Evolutionary conservation across 2,888 invertebrate genomes (phyloP).

Genomic region (Acrocyrtus sp.): DNA sequence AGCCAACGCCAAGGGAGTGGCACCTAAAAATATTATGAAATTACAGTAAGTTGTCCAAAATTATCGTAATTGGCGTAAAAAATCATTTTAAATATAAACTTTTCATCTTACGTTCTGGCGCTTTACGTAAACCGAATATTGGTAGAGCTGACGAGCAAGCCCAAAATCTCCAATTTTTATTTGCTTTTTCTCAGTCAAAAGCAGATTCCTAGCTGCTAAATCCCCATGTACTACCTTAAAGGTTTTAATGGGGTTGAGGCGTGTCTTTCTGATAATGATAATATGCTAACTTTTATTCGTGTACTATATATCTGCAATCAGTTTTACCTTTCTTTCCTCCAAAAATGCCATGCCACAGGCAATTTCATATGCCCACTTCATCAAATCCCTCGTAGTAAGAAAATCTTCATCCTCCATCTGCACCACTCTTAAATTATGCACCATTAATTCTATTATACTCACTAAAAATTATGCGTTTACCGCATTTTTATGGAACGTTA

Average conservation of each 20-base stretch:
- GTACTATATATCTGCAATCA: neutral
- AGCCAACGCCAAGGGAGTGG: conserved; percentile 50
- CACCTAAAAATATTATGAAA: conserved; percentile 14
- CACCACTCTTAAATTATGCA: neutral
- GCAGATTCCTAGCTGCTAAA: conserved; percentile 43
- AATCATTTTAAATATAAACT: neutral
- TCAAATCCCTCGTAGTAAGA: conserved; percentile 33
- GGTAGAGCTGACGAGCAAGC: conserved; percentile 48
- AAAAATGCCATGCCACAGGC: conserved; percentile 44
- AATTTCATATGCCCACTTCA: conserved; percentile 36
- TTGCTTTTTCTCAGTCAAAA: conserved; percentile 24
- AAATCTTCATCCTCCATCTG: neutral
- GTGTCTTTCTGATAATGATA: neutral
- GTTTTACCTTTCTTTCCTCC: conserved; percentile 26
- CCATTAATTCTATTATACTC: neutral
- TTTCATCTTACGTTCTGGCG: conserved; percentile 39
- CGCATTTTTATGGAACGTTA: neutral
- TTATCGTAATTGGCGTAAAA: neutral
- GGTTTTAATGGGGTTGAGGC: neutral
- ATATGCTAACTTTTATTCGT: neutral
- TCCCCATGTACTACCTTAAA: conserved; percentile 37
- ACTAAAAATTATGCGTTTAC: neutral
- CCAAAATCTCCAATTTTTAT: conserved; percentile 51
- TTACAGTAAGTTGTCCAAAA: neutral
- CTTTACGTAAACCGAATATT: conserved; percentile 47